Evolutionary conservation across 2,797 vertebrate species (phyloP).

Genomic region (Melanotaenia boesemani): DNA sequence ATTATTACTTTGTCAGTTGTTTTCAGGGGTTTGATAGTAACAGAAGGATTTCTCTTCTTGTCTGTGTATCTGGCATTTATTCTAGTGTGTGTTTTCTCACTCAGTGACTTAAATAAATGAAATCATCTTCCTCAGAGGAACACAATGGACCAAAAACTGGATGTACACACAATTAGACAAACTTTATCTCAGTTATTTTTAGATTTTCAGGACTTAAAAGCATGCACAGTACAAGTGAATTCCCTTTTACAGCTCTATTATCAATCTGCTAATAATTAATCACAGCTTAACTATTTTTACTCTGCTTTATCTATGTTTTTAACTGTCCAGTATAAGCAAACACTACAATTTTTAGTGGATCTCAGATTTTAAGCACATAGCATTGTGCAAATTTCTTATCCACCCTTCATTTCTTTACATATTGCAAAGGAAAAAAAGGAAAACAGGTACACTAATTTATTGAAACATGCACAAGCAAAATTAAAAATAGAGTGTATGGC

Average conservation of each 20-base stretch:
- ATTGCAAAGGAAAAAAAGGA: neutral
- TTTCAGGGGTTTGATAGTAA: constrained; percentile 3
- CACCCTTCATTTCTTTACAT: neutral
- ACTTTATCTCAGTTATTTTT: neutral
- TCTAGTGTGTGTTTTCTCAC: neutral
- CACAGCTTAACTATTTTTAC: neutral
- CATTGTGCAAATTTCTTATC: neutral
- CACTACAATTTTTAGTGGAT: neutral
- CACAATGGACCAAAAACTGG: neutral
- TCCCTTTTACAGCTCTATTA: constrained; percentile 1
- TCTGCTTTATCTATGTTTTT: neutral
- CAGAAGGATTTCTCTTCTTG: neutral
- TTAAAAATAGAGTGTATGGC: neutral
- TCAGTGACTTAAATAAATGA: constrained; percentile 7
- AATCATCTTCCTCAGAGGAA: constrained; percentile 6
- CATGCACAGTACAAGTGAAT: neutral
- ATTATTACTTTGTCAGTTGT: constrained; percentile 14
- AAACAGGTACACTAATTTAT: neutral
- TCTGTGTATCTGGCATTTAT: neutral
- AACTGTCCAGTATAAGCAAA: neutral
- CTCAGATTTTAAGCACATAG: neutral
- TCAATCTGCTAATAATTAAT: neutral
- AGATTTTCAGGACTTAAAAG: neutral
- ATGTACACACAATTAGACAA: neutral
- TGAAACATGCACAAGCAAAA: neutral